Evolutionary conservation across 2,113 vertebrate species (phyloP).

Genomic region (Ciconia maguari): DNA sequence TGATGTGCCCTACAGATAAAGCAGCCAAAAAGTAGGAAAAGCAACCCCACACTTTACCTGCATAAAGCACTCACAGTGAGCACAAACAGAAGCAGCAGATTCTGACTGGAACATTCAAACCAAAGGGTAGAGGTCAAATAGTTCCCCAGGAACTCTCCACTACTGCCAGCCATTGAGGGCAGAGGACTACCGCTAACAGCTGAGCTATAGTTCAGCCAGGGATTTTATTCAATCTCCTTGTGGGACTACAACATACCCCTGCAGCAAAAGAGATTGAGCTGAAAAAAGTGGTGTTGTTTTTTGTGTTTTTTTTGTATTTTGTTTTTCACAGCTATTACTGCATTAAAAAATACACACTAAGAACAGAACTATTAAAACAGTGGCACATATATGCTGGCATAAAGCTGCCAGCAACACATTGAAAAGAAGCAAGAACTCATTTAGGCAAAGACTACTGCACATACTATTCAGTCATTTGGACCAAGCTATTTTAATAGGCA

Average conservation of each 20-base stretch:
- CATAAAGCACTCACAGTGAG: slow-evolving; percentile 66
- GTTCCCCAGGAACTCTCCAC: slow-evolving; percentile 65
- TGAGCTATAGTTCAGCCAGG: slow-evolving; percentile 65
- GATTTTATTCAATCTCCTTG: slow-evolving; percentile 66
- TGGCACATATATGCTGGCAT: neutral
- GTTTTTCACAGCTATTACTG: slow-evolving; percentile 23
- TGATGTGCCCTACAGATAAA: slow-evolving; percentile 48
- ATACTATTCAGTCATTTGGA: slow-evolving; percentile 6
- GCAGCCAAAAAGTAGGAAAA: slow-evolving; percentile 56
- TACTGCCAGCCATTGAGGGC: slow-evolving; percentile 64
- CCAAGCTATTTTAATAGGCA: neutral
- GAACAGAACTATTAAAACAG: slow-evolving; percentile 5
- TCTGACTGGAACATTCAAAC: slow-evolving; percentile 65
- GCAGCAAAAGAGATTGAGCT: slow-evolving; percentile 67
- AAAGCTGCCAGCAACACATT: neutral
- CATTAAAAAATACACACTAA: slow-evolving; percentile 20
- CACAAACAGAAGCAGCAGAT: slow-evolving; percentile 67
- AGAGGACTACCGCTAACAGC: slow-evolving; percentile 66
- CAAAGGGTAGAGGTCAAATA: slow-evolving; percentile 61
- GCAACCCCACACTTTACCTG: slow-evolving; percentile 67
- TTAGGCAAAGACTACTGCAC: neutral
- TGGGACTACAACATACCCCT: slow-evolving; percentile 65
- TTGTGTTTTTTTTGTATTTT: neutral
- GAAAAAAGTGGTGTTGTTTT: slow-evolving; percentile 9
- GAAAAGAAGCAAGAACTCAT: neutral